Percentiles rank a stretch among this genome's conserved stretches.
phyloP scores from a whole-genome alignment of 2,797 vertebrate species.

The Gymnothorax reevesii region DNA sequence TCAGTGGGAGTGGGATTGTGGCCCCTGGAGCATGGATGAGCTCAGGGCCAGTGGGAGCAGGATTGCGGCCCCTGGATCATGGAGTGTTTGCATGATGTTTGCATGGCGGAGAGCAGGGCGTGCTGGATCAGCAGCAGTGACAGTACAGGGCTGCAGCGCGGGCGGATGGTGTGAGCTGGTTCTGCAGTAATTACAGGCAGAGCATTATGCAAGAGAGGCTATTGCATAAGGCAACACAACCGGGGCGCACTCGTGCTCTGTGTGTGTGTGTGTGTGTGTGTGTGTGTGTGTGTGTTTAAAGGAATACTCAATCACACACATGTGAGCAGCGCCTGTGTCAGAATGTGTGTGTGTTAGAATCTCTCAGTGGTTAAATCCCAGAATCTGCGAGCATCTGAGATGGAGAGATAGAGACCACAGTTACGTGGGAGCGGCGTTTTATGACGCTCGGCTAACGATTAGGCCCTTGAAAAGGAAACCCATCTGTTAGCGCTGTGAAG shows the following conservation, averaged over 20 bases:
- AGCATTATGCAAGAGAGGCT: slow-evolving; percentile 71
- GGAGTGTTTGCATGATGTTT: not conserved
- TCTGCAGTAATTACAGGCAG: slow-evolving; percentile 72
- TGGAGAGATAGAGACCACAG: slow-evolving; percentile 27
- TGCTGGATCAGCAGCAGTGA: not conserved
- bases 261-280: slow-evolving; percentile 47
- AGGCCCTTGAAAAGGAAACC: slow-evolving; percentile 37
- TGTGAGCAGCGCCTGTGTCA: slow-evolving; percentile 45
- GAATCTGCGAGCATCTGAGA: slow-evolving; percentile 2
- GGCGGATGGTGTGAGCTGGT: slow-evolving; percentile 62
- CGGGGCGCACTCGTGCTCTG: slow-evolving; percentile 56
- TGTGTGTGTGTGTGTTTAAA: slow-evolving; percentile 40
- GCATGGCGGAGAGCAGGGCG: not conserved
- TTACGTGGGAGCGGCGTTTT: slow-evolving; percentile 11
- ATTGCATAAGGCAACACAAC: slow-evolving; percentile 71
- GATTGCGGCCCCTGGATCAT: not conserved
- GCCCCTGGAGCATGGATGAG: too few relatives aligned
- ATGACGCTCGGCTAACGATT: slow-evolving; percentile 31
- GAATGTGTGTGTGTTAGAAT: slow-evolving; percentile 40
- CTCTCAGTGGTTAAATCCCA: not conserved
- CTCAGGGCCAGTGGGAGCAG: not conserved
- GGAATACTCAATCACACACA: not conserved
- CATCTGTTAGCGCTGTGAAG: slow-evolving; percentile 32
- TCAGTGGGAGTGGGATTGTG: too few relatives aligned
- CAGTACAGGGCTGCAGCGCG: not conserved